Conservation (phyloP, 1,140 invertebrate species). For the Prorops nasuta region DNA sequence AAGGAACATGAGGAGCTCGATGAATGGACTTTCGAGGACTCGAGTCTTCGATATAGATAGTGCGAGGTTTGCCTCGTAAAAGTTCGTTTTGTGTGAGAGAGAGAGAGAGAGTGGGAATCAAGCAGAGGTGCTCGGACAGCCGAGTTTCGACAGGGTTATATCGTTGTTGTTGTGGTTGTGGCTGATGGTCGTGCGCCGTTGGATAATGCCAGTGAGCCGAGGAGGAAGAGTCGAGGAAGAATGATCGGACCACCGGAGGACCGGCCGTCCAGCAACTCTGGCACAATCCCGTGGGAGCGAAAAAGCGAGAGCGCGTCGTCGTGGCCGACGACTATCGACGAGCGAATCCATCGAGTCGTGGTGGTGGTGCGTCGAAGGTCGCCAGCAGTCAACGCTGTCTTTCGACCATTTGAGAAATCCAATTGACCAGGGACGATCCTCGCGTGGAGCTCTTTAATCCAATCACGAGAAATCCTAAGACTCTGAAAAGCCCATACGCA, state of each 20-base stretch:
- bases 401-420: not conserved
- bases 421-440: not conserved
- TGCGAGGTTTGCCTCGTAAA: not conserved
- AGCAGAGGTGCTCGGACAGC: no score
- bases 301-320: not conserved
- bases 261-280: no score
- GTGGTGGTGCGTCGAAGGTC: not conserved
- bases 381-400: not conserved
- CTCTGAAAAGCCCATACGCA: no score
- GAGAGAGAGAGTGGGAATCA: slow-evolving; percentile 10
- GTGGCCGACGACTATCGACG: no score
- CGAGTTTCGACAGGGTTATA: no score
- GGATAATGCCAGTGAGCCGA: not conserved
- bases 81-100: not conserved
- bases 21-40: no score
- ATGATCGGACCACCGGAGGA: not conserved
- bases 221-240: not conserved
- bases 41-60: no score
- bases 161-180: no score
- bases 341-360: not conserved
- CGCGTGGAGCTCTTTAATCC: not conserved
- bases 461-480: no score
- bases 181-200: not conserved
- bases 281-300: no score
- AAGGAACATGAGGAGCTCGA: no score